Evolutionary conservation across 2,888 invertebrate genomes (phyloP).

Genomic region (Pollenia amentaria): DNA sequence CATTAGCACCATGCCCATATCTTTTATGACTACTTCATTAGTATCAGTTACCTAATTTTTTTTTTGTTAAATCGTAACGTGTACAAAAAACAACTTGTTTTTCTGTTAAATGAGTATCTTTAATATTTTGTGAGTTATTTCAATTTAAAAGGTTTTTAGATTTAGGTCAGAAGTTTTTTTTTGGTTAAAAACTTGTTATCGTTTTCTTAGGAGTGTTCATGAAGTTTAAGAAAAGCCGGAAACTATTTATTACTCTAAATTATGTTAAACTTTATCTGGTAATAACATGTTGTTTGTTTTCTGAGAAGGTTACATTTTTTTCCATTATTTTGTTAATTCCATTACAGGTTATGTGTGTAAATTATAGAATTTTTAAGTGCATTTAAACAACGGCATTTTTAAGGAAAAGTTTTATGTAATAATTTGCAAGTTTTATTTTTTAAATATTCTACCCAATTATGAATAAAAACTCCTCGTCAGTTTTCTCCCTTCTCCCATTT

Average conservation of each 20-base stretch:
- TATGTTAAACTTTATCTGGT: not conserved
- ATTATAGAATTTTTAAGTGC: not conserved
- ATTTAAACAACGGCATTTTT: not conserved
- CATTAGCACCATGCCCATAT: conserved; percentile 78
- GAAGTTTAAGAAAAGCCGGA: not conserved
- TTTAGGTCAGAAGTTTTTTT: conserved; percentile 31
- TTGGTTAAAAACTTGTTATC: not conserved
- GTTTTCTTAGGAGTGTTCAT: conserved; percentile 6
- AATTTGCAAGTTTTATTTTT: no score
- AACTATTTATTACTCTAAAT: not conserved
- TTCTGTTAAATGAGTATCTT: not conserved
- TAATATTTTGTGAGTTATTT: conserved; percentile 23
- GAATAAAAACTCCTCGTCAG: no score
- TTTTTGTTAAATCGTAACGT: not conserved
- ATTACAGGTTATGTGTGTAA: not conserved
- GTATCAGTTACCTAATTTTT: conserved; percentile 75
- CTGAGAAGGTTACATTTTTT: not conserved
- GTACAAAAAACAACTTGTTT: conserved; percentile 21
- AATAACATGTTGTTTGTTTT: not conserved
- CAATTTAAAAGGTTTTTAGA: not conserved
- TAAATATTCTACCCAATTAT: no score
- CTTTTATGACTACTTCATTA: conserved; percentile 78
- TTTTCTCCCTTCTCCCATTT: no score
- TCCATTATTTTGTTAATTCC: not conserved
- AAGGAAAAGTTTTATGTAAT: no score